These are phyloP conservation scores for Hydrolagus colliei DNA, from an alignment of 2,797 vertebrate genomes.

Conservation along the genomic window DNA sequence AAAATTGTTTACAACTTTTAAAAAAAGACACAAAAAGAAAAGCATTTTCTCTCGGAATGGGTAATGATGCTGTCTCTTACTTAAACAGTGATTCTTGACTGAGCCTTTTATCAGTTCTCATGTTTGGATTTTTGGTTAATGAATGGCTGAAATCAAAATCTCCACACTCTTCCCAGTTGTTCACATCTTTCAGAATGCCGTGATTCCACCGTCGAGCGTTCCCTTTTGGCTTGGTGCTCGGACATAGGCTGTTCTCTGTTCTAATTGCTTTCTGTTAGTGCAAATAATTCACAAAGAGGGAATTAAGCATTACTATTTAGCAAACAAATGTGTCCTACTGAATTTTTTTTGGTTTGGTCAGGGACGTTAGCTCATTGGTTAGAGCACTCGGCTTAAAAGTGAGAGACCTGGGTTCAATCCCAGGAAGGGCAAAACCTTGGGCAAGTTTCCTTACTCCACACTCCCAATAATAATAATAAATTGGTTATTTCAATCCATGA, in stretches of 20 bases:
- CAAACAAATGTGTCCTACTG: neutral
- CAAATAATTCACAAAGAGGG: neutral
- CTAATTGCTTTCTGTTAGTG: conserved; percentile 50
- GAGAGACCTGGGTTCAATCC: no score
- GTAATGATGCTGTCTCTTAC: conserved; percentile 45
- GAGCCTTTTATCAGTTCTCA: conserved; percentile 61
- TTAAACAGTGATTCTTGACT: conserved; percentile 64
- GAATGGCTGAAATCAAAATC: conserved; percentile 59
- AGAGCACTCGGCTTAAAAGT: no score
- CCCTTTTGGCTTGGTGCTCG: conserved; percentile 62
- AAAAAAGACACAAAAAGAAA: neutral
- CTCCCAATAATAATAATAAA: no score
- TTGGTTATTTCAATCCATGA: no score
- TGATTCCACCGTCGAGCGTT: conserved; percentile 76
- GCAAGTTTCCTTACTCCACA: no score
- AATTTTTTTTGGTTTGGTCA: no score
- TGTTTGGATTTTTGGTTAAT: conserved; percentile 56
- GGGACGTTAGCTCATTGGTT: no score
- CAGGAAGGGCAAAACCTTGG: no score
- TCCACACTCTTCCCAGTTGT: conserved; percentile 78
- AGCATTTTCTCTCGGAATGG: neutral
- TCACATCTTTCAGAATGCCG: conserved; percentile 60
- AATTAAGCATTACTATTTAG: neutral
- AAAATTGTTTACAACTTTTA: neutral
- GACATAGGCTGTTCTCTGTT: conserved; percentile 62